A percentile compares a stretch with the other conserved stretches of the same genome.
Evolutionary conservation across 2,113 vertebrate genomes (phyloP).

Genomic region (Lota lota): DNA sequence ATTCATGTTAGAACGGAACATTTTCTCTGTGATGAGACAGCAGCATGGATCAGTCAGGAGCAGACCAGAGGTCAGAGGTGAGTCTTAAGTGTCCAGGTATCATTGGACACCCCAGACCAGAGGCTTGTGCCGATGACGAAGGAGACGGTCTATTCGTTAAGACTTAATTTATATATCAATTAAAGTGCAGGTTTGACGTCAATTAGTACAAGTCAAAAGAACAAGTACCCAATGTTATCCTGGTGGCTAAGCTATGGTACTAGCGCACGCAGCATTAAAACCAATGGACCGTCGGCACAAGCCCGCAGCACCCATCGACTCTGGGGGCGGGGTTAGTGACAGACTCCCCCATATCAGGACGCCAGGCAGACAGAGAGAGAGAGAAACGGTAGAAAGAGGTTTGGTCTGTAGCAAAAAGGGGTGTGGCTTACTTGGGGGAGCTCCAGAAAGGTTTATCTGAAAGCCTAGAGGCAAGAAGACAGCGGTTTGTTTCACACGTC

Average conservation of each 20-base stretch:
- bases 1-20: too few relatives aligned
- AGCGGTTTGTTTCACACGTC: constrained; percentile 48
- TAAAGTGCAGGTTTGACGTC: too few relatives aligned
- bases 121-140: constrained; percentile 54
- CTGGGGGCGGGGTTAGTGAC: constrained; percentile 47
- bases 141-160: neutral
- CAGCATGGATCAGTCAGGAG: too few relatives aligned
- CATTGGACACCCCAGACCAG: constrained; percentile 51
- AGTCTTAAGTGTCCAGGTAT: constrained; percentile 2
- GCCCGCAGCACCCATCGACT: constrained; percentile 32
- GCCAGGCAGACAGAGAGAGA: constrained; percentile 36
- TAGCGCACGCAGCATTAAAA: neutral
- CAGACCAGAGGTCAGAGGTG: too few relatives aligned
- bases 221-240: neutral
- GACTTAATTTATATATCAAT: too few relatives aligned
- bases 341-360: constrained; percentile 60
- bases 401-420: constrained; percentile 56
- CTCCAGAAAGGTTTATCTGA: constrained; percentile 79
- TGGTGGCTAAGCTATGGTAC: too few relatives aligned
- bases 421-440: constrained; percentile 74
- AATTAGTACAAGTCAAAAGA: too few relatives aligned
- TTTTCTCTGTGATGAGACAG: too few relatives aligned
- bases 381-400: constrained; percentile 53
- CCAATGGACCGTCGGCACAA: constrained; percentile 40
- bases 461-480: constrained; percentile 74